Conservation (phyloP, 2,113 vertebrate species). For the Psephotus haematonotus region DNA sequence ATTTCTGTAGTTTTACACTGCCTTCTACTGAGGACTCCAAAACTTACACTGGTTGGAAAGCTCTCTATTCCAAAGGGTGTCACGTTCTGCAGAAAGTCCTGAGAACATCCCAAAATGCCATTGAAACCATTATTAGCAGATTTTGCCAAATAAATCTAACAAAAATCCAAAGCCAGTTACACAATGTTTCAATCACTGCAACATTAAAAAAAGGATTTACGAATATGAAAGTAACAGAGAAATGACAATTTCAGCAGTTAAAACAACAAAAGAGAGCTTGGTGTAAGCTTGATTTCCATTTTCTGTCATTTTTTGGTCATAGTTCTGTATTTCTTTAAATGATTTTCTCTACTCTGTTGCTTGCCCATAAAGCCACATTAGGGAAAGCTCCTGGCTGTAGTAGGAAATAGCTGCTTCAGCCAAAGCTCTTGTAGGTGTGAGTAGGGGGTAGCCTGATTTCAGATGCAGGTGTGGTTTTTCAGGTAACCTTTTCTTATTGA, state of each 20-base stretch:
- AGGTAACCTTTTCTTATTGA: constrained; percentile 15
- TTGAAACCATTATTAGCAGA: neutral
- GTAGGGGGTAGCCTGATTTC: neutral
- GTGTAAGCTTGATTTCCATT: neutral
- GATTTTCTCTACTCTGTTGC: neutral
- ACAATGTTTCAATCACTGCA: neutral
- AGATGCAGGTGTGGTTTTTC: neutral
- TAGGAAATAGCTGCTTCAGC: neutral
- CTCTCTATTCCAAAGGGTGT: neutral
- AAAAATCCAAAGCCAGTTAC: neutral
- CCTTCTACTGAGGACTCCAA: constrained; percentile 31
- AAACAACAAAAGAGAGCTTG: neutral
- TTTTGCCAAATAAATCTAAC: neutral
- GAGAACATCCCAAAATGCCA: neutral
- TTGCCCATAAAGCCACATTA: neutral
- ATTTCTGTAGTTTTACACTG: constrained; percentile 26
- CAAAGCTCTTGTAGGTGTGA: neutral
- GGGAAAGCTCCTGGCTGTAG: neutral
- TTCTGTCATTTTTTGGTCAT: neutral
- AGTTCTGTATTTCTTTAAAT: neutral
- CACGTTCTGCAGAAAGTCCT: neutral
- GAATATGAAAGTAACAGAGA: neutral
- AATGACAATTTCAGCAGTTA: neutral
- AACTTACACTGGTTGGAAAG: neutral
- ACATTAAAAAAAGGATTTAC: neutral